Evolutionary conservation across 2,888 invertebrate genomes (phyloP), one percentile per base, ranked within the genome.

Genomic region (Polyommatus iphigenia): DNA sequence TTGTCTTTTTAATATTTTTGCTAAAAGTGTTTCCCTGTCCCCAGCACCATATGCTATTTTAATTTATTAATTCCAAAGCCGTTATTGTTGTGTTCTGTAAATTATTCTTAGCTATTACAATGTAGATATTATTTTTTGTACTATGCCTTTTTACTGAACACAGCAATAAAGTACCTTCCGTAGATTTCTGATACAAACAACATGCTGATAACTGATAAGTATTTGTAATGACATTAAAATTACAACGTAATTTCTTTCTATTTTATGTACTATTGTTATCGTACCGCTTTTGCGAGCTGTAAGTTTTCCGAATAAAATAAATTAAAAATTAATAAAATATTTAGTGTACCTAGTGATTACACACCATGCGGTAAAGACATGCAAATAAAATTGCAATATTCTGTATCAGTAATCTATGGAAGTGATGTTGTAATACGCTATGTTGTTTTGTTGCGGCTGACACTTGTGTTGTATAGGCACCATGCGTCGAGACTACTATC

Each of bases 401-500:
- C 6, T 41, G 36, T 36, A 72, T 72, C 13, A 72, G 8, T n/a
- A 75, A 54, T 18, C 24, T 54, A 29, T 75, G 41, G 29, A 75
- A 7, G 4, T 15, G 50, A 41, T 41, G 57, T 36, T 78, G 59
- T 78, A 41, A 41, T 73, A 20, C 41, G 54, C 59, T 36, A 72
- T 78, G 73, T 59, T 73, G 78, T 73, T 73, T 57, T 76, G 36
- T 20, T 78, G 78, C 67, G 62, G 75, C 76, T 59, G 78, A 75
- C 75, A 41, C 72, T 46, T 75, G 75, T 75, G 75, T 75, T 75
- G 75, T 75, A 50, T 75, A 75, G 88, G 89, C 86, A 95, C 96
- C 84, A 97, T 98, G 96, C 96, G 97, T 94, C 96, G 98, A 90
- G 98, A 98, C 95, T 98, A 97, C 96, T 98, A 97, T 95, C 96